Base-by-base conservation (phyloP, 2,888 invertebrate species). In the Hydraecia micacea region DNA sequence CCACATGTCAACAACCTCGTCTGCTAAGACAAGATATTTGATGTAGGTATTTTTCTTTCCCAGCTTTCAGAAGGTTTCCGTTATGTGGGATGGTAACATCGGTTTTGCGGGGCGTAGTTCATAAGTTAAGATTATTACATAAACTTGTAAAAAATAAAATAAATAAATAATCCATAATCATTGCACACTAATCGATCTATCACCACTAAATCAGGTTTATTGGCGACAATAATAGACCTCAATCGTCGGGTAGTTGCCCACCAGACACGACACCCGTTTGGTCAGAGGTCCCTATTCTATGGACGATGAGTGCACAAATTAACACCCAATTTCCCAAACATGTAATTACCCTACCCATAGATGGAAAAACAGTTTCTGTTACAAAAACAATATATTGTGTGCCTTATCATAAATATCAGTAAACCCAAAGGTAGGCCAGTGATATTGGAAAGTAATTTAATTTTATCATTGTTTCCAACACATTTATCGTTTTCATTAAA, bases 361-460 rank as follows among this genome's bases (percentile, higher is more conserved):
- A 78, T 52, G 8, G 25, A 63, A 72, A 72, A 85, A 49, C 72
- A 68, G 62, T 72, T 68, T 68, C 62, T 6, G 25, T 58, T 72
- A 72, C 85, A 72, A 63, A 84, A 62, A 58, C 72, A 85, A 85
- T 58, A 68, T 36, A 68, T 68, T 72, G 8, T 80, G 58, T 63
- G 46, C 81, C 60, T 82, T 85, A 85, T 62, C 85, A 82, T 82
- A 82, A 82, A 82, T 80, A 81, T 80, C 69, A 80, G 81, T 46
- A 63, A 72, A 80, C 79, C 80, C 58, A 62, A 70, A 85, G 81
- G 81, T 42, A 75, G 70, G 79, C 72, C 85, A 85, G 81, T 83
- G 87, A 71, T 85, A 91, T 89, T 87, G 86, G 88, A 83, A 89
- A 89, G 87, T 90, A 88, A 90, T 91, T 91, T 86, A 90, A 91